Evolutionary conservation across 92 coral and sea anemone genomes (phyloP), one percentile per base, ranked within the genome.

Genomic region (Bergia sp.): DNA sequence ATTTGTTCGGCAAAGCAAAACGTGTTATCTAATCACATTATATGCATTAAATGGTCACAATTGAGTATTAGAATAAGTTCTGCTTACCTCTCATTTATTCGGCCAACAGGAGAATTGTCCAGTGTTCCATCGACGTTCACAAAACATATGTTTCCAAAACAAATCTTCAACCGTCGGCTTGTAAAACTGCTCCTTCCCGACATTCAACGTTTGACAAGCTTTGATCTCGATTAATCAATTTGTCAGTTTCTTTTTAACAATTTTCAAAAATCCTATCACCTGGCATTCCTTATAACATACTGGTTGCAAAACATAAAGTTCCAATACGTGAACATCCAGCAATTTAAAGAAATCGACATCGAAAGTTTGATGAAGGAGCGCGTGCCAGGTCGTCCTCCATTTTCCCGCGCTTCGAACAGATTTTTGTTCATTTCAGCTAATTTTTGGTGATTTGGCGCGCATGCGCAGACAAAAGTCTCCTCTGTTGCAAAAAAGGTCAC

Each of bases 111-210:
- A 73, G 47, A 29, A 73, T 23, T 73, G 42, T n/a, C 78, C 47
- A 73, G 78, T 73, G 29, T 73, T 73, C 78, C 78, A 73, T 37
- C 42, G 78, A 73, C 78, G 78, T 73, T 73, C 78, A 73, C 78
- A 73, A 73, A 73, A 73, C 78, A 37, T 73, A 12, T 73, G 78
- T 73, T 73, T 73, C 78, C 78, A 73, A 61, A 61, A 73, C 78
- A 37, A 73, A 29, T 73, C 40, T 37, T 73, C 78, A 73, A 73
- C 78, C 16, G 78, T 37, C 78, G 20, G 45, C 47, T 73, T 73
- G 42, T 73, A 73, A 73, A 37, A 73, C 78, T 37, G 47, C 45
- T 1, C 78, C 78, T 29, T 29, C 42, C 78, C 4, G 78, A 73
- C 78, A 73, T 73, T 73, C 42, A 37, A 73, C 42, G 78, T 73